Evolutionary conservation across 1,140 invertebrate species (phyloP), one percentile per base, ranked within the genome.

Genomic region (Drosophila simulans): DNA sequence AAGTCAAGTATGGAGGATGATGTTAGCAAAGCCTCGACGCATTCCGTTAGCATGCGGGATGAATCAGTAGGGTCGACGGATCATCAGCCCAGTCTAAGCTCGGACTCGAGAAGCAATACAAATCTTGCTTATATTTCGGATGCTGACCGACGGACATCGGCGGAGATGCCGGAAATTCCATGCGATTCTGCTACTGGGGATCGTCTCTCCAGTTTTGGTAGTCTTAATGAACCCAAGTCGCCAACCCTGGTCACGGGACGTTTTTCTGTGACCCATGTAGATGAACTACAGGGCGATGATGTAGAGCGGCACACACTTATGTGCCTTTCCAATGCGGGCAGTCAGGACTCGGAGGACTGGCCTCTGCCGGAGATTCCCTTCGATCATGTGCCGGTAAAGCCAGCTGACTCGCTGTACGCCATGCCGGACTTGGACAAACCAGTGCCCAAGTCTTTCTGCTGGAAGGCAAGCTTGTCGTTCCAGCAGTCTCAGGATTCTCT

Each of bases 61-160:
- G 96, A 97, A 88, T 97, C 96, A 1, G 92, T 96, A 13, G 95
- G 95, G 58, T 97, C 96, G 0, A 97, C 96, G 86, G 96, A 97
- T 90, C 95, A 96, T 90, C 96, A 97, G 91, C 95, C 95, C n/a
- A 97, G 96, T 88, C 91, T 97, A 10, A 97, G 96, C 74, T 97
- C 96, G 0, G 96, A 97, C 92, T 96, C 96, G 4, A 95, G 96
- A 0, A 95, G 95, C 79, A 94, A 95, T 73, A 94, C 95, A 7
- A 95, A 95, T 86, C 91, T 94, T 55, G 94, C 94, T n/a, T 95
- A 95, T 58, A 95, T 96, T 70, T 97, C 96, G 1, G 96, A 96
- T 83, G 93, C 94, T 31, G 96, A 97, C 92, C 93, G 96, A 53
- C 94, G 96, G 80, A 97, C 96, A 2, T 97, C 96, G 0, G 96